Evolutionary conservation across 1,140 invertebrate species (phyloP), one percentile per base, ranked within the genome.

Genomic region (Drosophila asahinai): DNA sequence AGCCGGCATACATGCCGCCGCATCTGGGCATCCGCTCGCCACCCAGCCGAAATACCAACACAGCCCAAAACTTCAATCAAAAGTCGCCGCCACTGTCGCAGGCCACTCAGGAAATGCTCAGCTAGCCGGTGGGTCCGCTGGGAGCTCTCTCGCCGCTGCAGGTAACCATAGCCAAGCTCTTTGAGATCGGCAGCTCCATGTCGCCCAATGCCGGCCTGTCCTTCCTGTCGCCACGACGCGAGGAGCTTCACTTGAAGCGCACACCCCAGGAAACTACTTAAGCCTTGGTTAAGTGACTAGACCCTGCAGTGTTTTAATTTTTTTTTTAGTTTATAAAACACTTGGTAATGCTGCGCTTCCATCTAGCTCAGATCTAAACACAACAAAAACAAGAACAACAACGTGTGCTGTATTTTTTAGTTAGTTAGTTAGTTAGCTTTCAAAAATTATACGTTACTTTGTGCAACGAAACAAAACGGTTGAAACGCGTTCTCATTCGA

Each of bases 21-120:
- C 89, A 86, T 51, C 60, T 81, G 81, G 54, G 94, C 83, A 77
- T 94, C 91, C 38, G 94, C 87, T 91, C 94, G 9, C 91, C 91
- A 9, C 92, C 92, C 6, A 91, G 72, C n/a, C 86, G 83, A 2
- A 86, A 81, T 57, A 68, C 77, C 9, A 77, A 82, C 14, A 15
- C 67, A n/a, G 73, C 73, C 15, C 86, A 91, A 55, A 73, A 86
- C 2, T 91, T 81, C 1, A 87, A 87, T 45, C 19, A 19, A 19
- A 19, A 19, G 19, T 19, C 19, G 19, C 19, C 19, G 1, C 19
- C 19, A 19, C 19, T 91, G 1, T 92, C 91, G 7, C 83, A 86
- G 64, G 89, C 91, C 22, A 92, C 91, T 2, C 92, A 92, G 17
- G 90, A 93, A 61, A 92, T 92, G 91, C 60, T 92, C 4, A 91